Evolutionary conservation across 2,113 vertebrate species (phyloP), one percentile per base, ranked within the genome.

Genomic region (Brachionichthys hirsutus): DNA sequence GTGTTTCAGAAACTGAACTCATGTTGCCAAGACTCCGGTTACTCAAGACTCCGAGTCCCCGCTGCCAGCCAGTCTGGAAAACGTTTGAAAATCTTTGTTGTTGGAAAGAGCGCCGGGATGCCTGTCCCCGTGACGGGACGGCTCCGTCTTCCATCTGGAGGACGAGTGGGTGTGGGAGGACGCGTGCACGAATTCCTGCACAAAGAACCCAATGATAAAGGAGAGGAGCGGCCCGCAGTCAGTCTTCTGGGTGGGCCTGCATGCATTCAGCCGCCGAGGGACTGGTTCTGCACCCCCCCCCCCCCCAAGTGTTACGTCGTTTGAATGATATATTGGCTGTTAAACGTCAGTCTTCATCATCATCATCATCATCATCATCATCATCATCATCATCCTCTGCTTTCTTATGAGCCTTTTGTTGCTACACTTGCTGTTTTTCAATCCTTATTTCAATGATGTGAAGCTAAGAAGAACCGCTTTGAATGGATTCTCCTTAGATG

Each of bases 31-130:
- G 87, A 88, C 87, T n/a, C n/a, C n/a, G n/a, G 86, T 92, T 88
- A 90, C 88, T 86, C 91, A 89, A 90, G 87, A 76, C 63, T 66
- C n/a, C 44, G 81, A 85, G 87, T 73, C 70, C 51, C 62, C 72
- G 76, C 74, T 92, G 92, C 90, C 80, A 82, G 85, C 70, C 73
- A 75, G 84, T 87, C 87, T 93, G 89, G 87, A 87, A 92, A 87
- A 73, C 55, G 91, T 90, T 89, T 90, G 68, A 67, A 71, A 77
- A 51, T 69, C 87, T 88, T 84, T 92, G 67, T 83, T 90, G 79
- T 80, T 10, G 86, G 84, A 83, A 89, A 85, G 85, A 89, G 73
- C 36, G 76, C 85, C 81, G 87, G 84, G 85, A 78, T 80, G 74
- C 67, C 81, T 73, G 54, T 74, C 62, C 72, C 82, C 72, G 77